A percentile compares a stretch with the other conserved stretches of the same genome.
phyloP scores from a whole-genome alignment of 2,888 invertebrate species.

The Dorcus hopei region DNA sequence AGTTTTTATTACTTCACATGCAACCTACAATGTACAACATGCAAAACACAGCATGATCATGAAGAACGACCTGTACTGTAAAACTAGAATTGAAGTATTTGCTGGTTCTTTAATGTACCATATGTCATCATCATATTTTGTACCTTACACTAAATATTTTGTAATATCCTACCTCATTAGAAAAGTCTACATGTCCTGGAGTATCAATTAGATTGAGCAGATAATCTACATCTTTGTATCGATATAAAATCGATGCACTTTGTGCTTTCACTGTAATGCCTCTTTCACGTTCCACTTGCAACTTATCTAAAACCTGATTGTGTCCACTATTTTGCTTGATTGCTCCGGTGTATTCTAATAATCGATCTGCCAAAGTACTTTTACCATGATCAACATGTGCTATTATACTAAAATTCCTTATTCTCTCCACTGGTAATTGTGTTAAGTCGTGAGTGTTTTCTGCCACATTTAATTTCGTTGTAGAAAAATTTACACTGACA shows the following conservation, averaged over 20 bases:
- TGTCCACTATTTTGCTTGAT: slow-evolving; percentile 64
- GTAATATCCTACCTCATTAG: slow-evolving; percentile 73
- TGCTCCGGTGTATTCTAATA: slow-evolving; percentile 89
- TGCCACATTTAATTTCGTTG: not conserved
- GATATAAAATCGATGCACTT: slow-evolving; percentile 83
- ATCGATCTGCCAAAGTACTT: slow-evolving; percentile 91
- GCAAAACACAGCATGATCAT: too few species aligned
- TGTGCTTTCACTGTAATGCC: slow-evolving; percentile 99
- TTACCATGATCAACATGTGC: slow-evolving; percentile 99
- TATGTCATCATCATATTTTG: not conserved
- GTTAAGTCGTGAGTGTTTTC: not conserved
- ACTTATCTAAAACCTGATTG: slow-evolving; percentile 72
- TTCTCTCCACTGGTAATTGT: slow-evolving; percentile 53
- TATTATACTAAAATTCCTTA: slow-evolving; percentile 94
- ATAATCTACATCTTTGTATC: slow-evolving; percentile 66
- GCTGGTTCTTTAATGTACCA: not conserved
- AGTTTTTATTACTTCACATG: too few species aligned
- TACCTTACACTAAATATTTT: not conserved
- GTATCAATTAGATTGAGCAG: slow-evolving; percentile 95
- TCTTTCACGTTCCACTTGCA: slow-evolving; percentile 89
- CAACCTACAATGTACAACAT: too few species aligned
- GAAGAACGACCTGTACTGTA: too few species aligned
- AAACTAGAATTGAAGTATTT: too few species aligned
- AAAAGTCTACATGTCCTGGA: slow-evolving; percentile 97
- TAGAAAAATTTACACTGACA: too few species aligned